Evolutionary conservation across 2,113 vertebrate species (phyloP).

Genomic region (Mohoua ochrocephala): DNA sequence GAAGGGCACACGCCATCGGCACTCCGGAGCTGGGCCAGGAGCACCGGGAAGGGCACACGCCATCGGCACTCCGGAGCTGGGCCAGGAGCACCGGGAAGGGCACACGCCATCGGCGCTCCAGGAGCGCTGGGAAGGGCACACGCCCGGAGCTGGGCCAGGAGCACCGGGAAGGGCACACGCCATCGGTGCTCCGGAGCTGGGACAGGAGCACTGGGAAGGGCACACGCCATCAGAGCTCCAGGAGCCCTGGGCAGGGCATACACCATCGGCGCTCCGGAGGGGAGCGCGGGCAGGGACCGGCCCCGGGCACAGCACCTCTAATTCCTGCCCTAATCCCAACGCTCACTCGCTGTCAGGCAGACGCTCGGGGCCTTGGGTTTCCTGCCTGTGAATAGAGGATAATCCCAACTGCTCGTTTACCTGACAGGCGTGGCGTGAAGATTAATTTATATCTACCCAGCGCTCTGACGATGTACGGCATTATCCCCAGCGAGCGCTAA

Average conservation of each 20-base stretch:
- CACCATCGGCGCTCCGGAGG: accelerated
- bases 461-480: accelerated
- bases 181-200: accelerated
- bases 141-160: accelerated
- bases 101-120: accelerated
- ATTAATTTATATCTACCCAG: not conserved
- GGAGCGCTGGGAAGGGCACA: accelerated
- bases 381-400: not conserved
- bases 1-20: accelerated
- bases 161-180: no score
- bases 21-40: accelerated
- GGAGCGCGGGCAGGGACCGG: not conserved
- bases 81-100: no score
- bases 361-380: not conserved
- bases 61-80: accelerated
- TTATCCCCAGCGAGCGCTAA: not conserved
- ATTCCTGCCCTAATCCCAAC: not conserved
- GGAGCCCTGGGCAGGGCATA: accelerated
- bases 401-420: not conserved
- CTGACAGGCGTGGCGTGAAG: not conserved
- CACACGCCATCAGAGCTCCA: no score
- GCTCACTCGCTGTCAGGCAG: accelerated
- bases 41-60: no score
- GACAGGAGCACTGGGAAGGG: accelerated
- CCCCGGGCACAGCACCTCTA: accelerated